Base-by-base conservation (phyloP, 92 coral and sea anemone species). In the Parazoanthus darwini region DNA sequence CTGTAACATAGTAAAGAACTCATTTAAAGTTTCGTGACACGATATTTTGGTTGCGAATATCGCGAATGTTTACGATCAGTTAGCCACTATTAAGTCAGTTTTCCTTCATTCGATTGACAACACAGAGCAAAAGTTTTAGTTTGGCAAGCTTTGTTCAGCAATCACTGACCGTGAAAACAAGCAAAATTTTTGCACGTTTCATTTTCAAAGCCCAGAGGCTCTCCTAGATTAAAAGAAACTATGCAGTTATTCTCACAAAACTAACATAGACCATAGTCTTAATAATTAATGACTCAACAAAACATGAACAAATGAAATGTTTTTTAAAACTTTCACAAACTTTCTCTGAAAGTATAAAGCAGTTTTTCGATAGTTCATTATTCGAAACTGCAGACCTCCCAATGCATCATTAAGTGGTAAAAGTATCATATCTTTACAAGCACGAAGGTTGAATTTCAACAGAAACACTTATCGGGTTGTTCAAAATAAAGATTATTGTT, bases 161-260 rank as follows among this genome's bases (percentile, higher is more conserved):
- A 16, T 83, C 87, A 83, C 63, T 68, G 78, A 83, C 78, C 87
- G 87, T 83, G 87, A 83, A 83, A 65, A 70, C 22, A 23, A 14
- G 13, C 42, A 18, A 70, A 82, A 83, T 83, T 44, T 44, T 83
- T 83, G 87, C 87, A 83, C 78, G 78, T 39, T 83, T 83, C 77
- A 6, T n/a, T 68, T 70, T 78, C 5, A 22, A 50, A 46, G 35
- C 11, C 59, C 44, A 37, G 9, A 20, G n/a, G 79, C 23, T 37
- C 9, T 16, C 0, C 48, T 33, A 23, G 33, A 48, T n/a, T 29
- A 25, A 36, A 71, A n/a, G 37, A 23, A 70, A 14, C 37, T 68
- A 44, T 46, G 77, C 77, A 68, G 39, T 82, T 39, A 44, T 14
- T 43, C 22, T 48, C 58, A 25, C 67, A 20, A 50, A 84, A 70